Conservation (phyloP, 2,888 invertebrate genomes). For the Trilocha varians region DNA sequence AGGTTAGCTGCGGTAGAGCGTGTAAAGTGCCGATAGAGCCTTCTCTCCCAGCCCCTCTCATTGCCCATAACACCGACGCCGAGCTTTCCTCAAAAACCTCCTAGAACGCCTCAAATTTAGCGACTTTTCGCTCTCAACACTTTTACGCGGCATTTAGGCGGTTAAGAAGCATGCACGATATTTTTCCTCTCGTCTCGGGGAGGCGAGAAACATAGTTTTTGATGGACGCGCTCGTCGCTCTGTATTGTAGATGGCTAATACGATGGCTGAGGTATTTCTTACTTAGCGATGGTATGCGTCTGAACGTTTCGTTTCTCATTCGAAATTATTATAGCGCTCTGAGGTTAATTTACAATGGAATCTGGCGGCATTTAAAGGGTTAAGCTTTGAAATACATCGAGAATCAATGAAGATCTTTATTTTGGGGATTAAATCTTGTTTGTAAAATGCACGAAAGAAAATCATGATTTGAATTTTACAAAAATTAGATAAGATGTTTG, state of each 20-base stretch:
- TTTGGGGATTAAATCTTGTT: too few relatives aligned
- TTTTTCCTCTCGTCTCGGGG: slow-evolving; percentile 33
- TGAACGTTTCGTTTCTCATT: slow-evolving; percentile 1
- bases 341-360: not conserved
- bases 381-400: not conserved
- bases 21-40: slow-evolving; percentile 69
- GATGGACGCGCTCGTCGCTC: slow-evolving; percentile 33
- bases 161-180: slow-evolving; percentile 43
- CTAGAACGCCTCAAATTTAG: slow-evolving; percentile 67
- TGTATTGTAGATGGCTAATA: slow-evolving; percentile 31
- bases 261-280: slow-evolving; percentile 47
- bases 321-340: not conserved
- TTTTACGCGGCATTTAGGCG: slow-evolving; percentile 61
- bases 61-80: slow-evolving; percentile 67
- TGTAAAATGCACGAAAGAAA: too few relatives aligned
- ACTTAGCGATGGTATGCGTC: slow-evolving; percentile 37
- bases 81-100: slow-evolving; percentile 66
- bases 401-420: not conserved
- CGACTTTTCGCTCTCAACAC: slow-evolving; percentile 68
- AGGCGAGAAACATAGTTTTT: slow-evolving; percentile 41
- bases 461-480: too few relatives aligned
- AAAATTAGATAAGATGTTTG: too few relatives aligned
- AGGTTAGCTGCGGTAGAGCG: slow-evolving; percentile 69
- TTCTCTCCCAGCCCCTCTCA: slow-evolving; percentile 62
- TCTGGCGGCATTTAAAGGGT: not conserved